A percentile compares a stretch with the other conserved stretches of the same genome.
Conservation (phyloP, 2,888 invertebrate genomes). For the Thymelicus acteon region DNA sequence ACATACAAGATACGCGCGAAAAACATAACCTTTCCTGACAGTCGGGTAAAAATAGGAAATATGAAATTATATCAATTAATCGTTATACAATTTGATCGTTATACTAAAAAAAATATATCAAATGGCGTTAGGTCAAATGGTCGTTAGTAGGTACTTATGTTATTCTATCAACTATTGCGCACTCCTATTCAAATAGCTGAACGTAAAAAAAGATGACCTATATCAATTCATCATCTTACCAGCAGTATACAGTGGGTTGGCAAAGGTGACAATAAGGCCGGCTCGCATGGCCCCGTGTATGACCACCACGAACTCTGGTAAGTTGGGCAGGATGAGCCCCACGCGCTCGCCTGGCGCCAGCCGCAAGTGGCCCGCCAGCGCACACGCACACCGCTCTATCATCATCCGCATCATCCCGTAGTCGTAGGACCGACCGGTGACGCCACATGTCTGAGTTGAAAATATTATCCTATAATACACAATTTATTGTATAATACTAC, state of each 20-base stretch:
- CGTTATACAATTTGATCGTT: too few relatives aligned
- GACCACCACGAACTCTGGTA: slow-evolving; percentile 88
- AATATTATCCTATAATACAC: too few relatives aligned
- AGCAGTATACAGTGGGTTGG: slow-evolving; percentile 88
- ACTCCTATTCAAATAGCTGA: too few relatives aligned
- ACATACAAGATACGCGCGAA: too few relatives aligned
- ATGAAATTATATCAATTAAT: too few relatives aligned
- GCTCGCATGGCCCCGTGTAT: slow-evolving; percentile 88
- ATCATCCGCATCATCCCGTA: slow-evolving; percentile 86
- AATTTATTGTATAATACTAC: slow-evolving; percentile 4
- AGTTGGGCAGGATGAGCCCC: slow-evolving; percentile 88
- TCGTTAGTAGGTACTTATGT: too few relatives aligned
- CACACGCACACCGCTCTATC: slow-evolving; percentile 84
- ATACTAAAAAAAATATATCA: too few relatives aligned
- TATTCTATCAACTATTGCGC: too few relatives aligned
- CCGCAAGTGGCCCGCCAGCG: slow-evolving; percentile 81
- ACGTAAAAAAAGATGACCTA: too few relatives aligned
- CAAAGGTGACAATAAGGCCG: slow-evolving; percentile 87
- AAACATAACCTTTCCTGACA: too few relatives aligned
- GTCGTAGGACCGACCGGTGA: slow-evolving; percentile 87
- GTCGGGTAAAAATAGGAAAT: too few relatives aligned
- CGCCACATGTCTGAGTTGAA: slow-evolving; percentile 86
- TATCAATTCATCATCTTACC: slow-evolving; percentile 64
- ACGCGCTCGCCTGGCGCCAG: slow-evolving; percentile 86
- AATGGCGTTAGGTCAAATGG: too few relatives aligned